Evolutionary conservation across 2,888 invertebrate genomes (phyloP).

Genomic region (Archaeoteleia sp.): DNA sequence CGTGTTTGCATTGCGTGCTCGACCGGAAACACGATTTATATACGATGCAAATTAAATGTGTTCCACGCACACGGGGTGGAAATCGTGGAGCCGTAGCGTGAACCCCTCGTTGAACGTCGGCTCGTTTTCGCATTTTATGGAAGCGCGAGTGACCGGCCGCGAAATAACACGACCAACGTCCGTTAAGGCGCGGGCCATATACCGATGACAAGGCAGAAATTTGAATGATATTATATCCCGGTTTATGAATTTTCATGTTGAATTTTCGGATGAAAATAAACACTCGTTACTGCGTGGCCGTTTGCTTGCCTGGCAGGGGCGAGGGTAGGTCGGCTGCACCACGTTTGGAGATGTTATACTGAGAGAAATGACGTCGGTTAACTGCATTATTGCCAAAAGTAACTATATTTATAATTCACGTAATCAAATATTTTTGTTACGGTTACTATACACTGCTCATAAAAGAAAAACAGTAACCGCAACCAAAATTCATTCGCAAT

Average conservation of each 20-base stretch:
- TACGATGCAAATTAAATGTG: slow-evolving; percentile 73
- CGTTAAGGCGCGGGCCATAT: slow-evolving; percentile 25
- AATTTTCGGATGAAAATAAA: slow-evolving; percentile 35
- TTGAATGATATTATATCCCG: slow-evolving; percentile 27
- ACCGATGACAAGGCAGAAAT: slow-evolving; percentile 11
- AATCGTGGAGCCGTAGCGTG: slow-evolving; percentile 34
- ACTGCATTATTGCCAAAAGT: no score
- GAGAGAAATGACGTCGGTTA: no score
- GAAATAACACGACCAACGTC: slow-evolving; percentile 37
- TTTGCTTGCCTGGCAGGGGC: no score
- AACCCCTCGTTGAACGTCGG: slow-evolving; percentile 35
- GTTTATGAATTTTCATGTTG: slow-evolving; percentile 38
- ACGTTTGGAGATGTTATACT: no score
- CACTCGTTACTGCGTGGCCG: background rate
- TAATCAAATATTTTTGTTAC: no score
- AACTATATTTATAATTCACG: no score
- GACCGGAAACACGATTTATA: slow-evolving; percentile 72
- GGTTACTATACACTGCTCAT: no score
- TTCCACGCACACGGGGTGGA: slow-evolving; percentile 48
- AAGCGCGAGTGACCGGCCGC: slow-evolving; percentile 38
- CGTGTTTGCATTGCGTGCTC: slow-evolving; percentile 72
- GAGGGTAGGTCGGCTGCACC: no score
- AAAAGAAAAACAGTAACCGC: no score
- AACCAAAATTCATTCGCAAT: no score
- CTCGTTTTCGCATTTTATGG: slow-evolving; percentile 50